These are phyloP conservation scores for Coelopa frigida DNA, from an alignment of 1,140 invertebrate species.

Conservation along the genomic window DNA sequence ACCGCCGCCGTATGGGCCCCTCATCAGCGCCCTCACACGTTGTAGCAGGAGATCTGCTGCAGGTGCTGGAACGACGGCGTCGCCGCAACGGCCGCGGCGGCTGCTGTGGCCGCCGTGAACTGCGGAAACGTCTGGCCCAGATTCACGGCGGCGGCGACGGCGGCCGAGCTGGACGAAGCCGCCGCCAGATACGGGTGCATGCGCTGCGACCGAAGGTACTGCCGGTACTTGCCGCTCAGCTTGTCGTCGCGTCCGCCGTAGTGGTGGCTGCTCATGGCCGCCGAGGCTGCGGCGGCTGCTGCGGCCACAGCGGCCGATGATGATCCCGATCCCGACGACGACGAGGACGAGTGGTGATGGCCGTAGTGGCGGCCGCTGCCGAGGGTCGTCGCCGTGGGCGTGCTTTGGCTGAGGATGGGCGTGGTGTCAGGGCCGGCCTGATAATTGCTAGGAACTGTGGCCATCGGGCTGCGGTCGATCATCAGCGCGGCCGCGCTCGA, in stretches of 20 bases:
- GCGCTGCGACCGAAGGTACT: slow-evolving; percentile 49
- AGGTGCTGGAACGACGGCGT: slow-evolving; percentile 45
- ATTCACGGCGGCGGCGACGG: slow-evolving; percentile 26
- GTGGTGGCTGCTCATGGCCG: slow-evolving; percentile 16
- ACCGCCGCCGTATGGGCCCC: background rate
- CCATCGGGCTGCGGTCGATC: slow-evolving; percentile 35
- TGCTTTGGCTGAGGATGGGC: slow-evolving; percentile 17
- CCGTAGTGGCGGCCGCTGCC: slow-evolving; percentile 7
- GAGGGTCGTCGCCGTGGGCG: slow-evolving; percentile 6
- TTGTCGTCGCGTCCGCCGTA: slow-evolving; percentile 41
- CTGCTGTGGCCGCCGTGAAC: slow-evolving; percentile 30
- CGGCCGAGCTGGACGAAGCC: slow-evolving; percentile 34
- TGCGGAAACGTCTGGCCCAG: slow-evolving; percentile 46
- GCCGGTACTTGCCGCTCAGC: slow-evolving; percentile 49
- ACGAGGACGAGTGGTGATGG: slow-evolving; percentile 8
- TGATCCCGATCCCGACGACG: slow-evolving; percentile 22
- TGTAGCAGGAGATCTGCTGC: slow-evolving; percentile 52
- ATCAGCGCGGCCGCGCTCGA: no score
- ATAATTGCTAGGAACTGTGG: slow-evolving; percentile 48
- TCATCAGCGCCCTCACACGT: slow-evolving; percentile 46
- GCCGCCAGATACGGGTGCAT: slow-evolving; percentile 50
- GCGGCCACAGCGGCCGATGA: slow-evolving; percentile 9
- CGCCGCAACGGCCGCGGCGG: slow-evolving; percentile 20
- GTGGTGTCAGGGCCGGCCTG: slow-evolving; percentile 43
- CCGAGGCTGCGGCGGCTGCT: slow-evolving; percentile 18